These are phyloP conservation scores for Trachops cirrhosus DNA, from an alignment of 2,797 vertebrate species.

Conservation along the genomic window DNA sequence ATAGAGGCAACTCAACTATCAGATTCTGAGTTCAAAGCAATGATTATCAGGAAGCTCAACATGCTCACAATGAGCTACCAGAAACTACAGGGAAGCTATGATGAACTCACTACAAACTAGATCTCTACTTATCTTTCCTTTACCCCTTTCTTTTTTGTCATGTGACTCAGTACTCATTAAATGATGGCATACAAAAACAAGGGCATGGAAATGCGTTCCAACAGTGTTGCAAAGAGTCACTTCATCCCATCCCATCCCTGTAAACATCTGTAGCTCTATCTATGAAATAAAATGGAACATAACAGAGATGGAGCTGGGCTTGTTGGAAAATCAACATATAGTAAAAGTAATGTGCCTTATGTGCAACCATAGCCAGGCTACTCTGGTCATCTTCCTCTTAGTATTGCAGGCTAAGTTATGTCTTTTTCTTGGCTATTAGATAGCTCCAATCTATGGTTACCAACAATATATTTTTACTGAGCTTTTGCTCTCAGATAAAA, in stretches of 20 bases:
- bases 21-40: no score
- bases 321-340: neutral
- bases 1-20: no score
- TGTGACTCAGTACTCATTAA: neutral
- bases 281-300: neutral
- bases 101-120: no score
- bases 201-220: neutral
- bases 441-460: neutral
- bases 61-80: no score
- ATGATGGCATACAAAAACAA: rapidly evolving
- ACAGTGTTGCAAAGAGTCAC: neutral
- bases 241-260: neutral
- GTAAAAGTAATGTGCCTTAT: neutral
- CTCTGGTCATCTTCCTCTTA: neutral
- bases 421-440: neutral
- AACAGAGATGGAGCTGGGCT: neutral
- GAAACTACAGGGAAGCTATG: no score
- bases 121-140: neutral
- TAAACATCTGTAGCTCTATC: neutral
- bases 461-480: neutral
- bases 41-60: no score
- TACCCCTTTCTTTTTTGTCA: neutral
- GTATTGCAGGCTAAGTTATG: neutral
- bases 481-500: neutral
- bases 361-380: rapidly evolving